Evolutionary conservation across 2,113 vertebrate genomes (phyloP).

Genomic region (Malurus cyaneus): DNA sequence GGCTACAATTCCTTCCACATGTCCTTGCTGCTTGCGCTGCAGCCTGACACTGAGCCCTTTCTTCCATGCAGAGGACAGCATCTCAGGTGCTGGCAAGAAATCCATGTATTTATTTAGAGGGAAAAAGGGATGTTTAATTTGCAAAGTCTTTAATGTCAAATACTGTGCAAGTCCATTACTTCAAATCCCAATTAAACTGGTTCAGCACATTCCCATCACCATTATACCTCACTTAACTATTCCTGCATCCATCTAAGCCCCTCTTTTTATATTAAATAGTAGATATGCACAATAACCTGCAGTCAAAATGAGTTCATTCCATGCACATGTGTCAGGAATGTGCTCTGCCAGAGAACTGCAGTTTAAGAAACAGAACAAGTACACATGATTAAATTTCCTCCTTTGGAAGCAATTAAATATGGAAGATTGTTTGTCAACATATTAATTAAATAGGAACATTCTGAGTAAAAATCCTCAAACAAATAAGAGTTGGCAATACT

Average conservation of each 20-base stretch:
- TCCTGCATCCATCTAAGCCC: background rate
- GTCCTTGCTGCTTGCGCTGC: background rate
- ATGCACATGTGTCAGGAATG: background rate
- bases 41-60: conserved; percentile 32
- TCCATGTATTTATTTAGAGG: background rate
- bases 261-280: background rate
- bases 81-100: conserved; percentile 18
- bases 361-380: conserved; percentile 27
- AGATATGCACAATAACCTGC: background rate
- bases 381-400: conserved; percentile 46
- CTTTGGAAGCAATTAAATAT: conserved; percentile 52
- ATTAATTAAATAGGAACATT: conserved; percentile 59
- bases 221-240: background rate
- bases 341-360: conserved; percentile 25
- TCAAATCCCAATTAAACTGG: background rate
- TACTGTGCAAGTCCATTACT: background rate
- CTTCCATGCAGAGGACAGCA: background rate
- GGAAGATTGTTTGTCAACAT: conserved; percentile 53
- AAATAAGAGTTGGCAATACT: conserved; percentile 35
- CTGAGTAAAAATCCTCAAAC: conserved; percentile 26
- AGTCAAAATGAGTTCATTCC: background rate
- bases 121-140: background rate
- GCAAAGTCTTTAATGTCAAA: background rate
- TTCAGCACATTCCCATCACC: background rate
- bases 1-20: conserved; percentile 34